Base-by-base conservation (phyloP, 2,113 vertebrate species). In the Gallinago paraguaiae region DNA sequence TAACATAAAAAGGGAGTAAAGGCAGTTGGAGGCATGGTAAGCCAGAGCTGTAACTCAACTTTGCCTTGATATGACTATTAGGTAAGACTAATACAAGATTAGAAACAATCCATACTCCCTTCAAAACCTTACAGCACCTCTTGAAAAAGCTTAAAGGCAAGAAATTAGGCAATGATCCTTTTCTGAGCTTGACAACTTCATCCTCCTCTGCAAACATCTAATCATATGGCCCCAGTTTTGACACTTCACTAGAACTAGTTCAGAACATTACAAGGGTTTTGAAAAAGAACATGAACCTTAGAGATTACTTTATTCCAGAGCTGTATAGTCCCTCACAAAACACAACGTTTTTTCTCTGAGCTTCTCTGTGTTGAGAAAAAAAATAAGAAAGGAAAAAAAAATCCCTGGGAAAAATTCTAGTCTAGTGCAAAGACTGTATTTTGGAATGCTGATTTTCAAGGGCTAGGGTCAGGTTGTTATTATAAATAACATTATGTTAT, bases 21-120 rank as follows among this genome's bases (percentile, higher is more conserved):
- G 48, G 9, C 20, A 5, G 0, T 20, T 64, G 27, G 35, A 85
- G 35, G 8, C 19, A 46, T 0, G 0, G 6, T 25, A 59, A 87
- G 4, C 13, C 50, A 11, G 20, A 61, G 20, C 13, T 1, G 2
- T 45, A 70, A 14, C n/a, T 54, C 64, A 82, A 6, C 13, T 78
- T 67, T 79, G 13, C 46, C 22, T 78, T 74, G 31, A 35, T 5
- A 0, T 11, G 18, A 57, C n/a, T 53, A 33, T 28, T 59, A 59
- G 5, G 84, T 46, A 57, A 67, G 27, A 65, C 8, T 33, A 67
- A 74, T 54, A 78, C 4, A 70, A 63, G 41, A 54, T 70, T 75
- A 88, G 37, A 60, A 71, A 57, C 46, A 43, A 77, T 7, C 17
- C 37, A 56, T 53, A 17, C 10, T 84, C 75, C 27, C 35, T 84